Conservation (phyloP, 2,113 vertebrate genomes). For the Sakesphorus luctuosus region DNA sequence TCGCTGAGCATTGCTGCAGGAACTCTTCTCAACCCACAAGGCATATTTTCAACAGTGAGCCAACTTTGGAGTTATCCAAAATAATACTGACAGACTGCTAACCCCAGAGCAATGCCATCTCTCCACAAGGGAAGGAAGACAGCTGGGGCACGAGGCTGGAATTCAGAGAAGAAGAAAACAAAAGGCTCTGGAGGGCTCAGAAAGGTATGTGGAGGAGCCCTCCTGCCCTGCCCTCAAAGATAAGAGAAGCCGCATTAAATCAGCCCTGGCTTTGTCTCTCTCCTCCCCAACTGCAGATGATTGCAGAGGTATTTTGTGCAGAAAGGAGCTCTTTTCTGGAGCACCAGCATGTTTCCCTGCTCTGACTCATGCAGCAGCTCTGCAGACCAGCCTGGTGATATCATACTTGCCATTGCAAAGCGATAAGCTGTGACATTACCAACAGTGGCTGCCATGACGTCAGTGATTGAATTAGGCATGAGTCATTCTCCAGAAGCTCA, state of each 20-base stretch:
- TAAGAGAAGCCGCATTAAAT: conserved; percentile 43
- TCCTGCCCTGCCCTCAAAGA: conserved; percentile 41
- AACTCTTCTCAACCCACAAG: conserved; percentile 56
- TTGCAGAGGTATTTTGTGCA: conserved; percentile 57
- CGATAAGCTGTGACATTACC: conserved; percentile 60
- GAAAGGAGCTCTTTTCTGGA: conserved; percentile 31
- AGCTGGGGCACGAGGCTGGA: background rate
- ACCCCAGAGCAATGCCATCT: conserved; percentile 25
- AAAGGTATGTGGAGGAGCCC: conserved; percentile 34
- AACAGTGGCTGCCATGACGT: conserved; percentile 53
- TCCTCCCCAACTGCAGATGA: conserved; percentile 25
- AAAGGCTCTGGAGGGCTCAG: conserved; percentile 46
- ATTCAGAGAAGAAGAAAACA: conserved; percentile 55
- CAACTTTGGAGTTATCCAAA: conserved; percentile 28
- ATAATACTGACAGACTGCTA: conserved; percentile 51
- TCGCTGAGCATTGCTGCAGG: conserved; percentile 50
- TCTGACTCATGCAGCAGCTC: conserved; percentile 46
- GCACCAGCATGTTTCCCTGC: conserved; percentile 4
- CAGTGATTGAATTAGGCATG: conserved; percentile 54
- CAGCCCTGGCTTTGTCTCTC: background rate
- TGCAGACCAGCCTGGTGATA: conserved; percentile 32
- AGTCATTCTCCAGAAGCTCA: conserved; percentile 61
- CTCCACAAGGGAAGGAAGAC: background rate
- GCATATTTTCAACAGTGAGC: conserved; percentile 19
- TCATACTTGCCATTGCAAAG: conserved; percentile 41